A percentile compares a stretch with the other conserved stretches of the same genome.
Conservation (phyloP, 2,797 vertebrate species). For the Percopsis omiscomaycus region DNA sequence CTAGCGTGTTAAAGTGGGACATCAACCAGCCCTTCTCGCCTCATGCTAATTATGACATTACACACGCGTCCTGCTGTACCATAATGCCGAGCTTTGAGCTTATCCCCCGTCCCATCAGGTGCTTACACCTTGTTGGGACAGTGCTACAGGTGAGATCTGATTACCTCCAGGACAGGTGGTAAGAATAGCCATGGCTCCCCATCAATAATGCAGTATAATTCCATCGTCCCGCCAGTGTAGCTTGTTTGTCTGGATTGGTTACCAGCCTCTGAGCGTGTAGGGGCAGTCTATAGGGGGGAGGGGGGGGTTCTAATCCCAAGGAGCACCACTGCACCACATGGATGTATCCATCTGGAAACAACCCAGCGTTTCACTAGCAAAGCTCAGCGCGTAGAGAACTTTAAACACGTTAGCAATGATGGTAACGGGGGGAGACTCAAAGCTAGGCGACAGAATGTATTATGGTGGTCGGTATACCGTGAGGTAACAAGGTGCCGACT, state of each 20-base stretch:
- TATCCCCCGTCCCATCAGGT: no score
- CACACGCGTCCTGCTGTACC: not conserved
- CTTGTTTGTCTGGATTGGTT: slow-evolving; percentile 36
- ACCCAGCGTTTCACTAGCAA: no score
- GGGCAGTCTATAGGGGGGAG: slow-evolving; percentile 11
- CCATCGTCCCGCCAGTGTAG: slow-evolving; percentile 71
- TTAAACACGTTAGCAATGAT: no score
- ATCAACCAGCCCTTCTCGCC: slow-evolving; percentile 3
- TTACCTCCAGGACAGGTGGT: slow-evolving; percentile 85
- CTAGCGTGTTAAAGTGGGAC: slow-evolving; percentile 54
- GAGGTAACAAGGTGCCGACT: no score
- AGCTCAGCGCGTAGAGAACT: no score
- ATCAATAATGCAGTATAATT: slow-evolving; percentile 96
- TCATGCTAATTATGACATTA: not conserved
- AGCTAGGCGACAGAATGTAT: no score
- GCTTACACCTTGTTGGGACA: slow-evolving; percentile 5
- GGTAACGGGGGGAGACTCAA: no score
- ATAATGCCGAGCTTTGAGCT: no score
- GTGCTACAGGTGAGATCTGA: slow-evolving; percentile 74
- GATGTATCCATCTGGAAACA: no score
- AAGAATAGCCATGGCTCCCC: slow-evolving; percentile 80
- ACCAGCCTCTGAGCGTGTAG: slow-evolving; percentile 30
- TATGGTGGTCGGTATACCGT: no score
- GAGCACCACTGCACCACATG: no score
- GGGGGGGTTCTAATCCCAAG: no score